These are phyloP conservation scores for Aleiodes sp. DNA, from an alignment of 1,140 invertebrate species.

Conservation along the genomic window DNA sequence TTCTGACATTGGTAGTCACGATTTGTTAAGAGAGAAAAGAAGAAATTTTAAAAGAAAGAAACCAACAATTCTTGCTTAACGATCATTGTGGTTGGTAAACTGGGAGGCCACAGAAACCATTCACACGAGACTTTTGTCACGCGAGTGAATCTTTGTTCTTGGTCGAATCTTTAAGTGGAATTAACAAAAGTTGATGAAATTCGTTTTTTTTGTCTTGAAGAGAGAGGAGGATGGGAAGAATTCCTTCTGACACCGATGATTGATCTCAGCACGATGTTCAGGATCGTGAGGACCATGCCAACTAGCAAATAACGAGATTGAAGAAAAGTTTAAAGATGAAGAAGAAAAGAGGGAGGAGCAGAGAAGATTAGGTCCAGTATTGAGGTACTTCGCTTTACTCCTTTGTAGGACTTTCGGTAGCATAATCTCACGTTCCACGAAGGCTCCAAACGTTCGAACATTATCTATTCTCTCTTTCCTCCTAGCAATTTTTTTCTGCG, in stretches of 20 bases:
- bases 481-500: slow-evolving; percentile 15
- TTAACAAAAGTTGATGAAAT: background rate
- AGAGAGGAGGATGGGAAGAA: background rate
- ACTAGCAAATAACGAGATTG: too few species aligned
- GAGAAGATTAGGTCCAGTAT: background rate
- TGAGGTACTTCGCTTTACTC: background rate
- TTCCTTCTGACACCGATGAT: background rate
- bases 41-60: too few species aligned
- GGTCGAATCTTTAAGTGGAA: background rate
- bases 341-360: background rate
- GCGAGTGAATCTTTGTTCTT: background rate
- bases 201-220: background rate
- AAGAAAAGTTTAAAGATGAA: background rate
- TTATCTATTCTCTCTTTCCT: slow-evolving; percentile 25
- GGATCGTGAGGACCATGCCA: background rate
- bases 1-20: background rate
- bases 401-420: background rate
- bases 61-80: background rate
- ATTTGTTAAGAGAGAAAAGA: too few species aligned
- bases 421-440: slow-evolving; percentile 57
- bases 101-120: slow-evolving; percentile 2
- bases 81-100: background rate
- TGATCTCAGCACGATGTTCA: background rate
- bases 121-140: background rate
- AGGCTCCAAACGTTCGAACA: slow-evolving; percentile 35